Evolutionary conservation across 1,140 invertebrate species (phyloP).

Genomic region (Hypsibius dujardini): DNA sequence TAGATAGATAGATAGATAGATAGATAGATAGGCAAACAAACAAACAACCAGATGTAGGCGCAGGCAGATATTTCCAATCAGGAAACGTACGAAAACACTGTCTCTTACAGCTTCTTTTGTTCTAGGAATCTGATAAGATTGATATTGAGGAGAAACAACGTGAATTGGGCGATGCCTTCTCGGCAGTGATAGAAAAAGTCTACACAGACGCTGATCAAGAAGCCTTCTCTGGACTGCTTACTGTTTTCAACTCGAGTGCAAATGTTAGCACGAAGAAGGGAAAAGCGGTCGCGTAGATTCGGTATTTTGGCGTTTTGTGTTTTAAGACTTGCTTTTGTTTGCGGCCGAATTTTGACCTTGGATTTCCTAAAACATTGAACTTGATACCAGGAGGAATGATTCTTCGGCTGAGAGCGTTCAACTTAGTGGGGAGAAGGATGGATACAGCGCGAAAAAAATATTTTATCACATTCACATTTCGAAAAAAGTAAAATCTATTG

Average conservation of each 20-base stretch:
- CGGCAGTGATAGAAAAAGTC: background rate
- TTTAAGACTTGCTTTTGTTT: background rate
- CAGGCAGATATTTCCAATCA: background rate
- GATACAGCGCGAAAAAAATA: too few species aligned
- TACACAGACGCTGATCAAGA: background rate
- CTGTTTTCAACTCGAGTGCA: background rate
- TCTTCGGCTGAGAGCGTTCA: background rate
- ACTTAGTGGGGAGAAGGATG: too few species aligned
- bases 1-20: too few species aligned
- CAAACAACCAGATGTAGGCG: background rate
- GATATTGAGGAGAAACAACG: background rate
- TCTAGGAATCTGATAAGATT: background rate
- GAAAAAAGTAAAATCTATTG: too few species aligned
- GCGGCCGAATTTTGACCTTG: background rate
- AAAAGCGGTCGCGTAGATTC: background rate
- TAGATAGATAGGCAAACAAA: too few species aligned
- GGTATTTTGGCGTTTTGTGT: background rate
- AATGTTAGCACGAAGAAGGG: background rate
- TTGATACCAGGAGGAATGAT: background rate
- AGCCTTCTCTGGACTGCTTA: background rate
- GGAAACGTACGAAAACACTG: background rate
- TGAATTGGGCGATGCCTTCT: background rate
- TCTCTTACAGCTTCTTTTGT: background rate
- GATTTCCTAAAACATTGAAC: background rate
- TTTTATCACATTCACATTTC: too few species aligned